These are phyloP conservation scores for Neomicropteryx cornuta DNA, from an alignment of 1,140 invertebrate species.

Conservation along the genomic window DNA sequence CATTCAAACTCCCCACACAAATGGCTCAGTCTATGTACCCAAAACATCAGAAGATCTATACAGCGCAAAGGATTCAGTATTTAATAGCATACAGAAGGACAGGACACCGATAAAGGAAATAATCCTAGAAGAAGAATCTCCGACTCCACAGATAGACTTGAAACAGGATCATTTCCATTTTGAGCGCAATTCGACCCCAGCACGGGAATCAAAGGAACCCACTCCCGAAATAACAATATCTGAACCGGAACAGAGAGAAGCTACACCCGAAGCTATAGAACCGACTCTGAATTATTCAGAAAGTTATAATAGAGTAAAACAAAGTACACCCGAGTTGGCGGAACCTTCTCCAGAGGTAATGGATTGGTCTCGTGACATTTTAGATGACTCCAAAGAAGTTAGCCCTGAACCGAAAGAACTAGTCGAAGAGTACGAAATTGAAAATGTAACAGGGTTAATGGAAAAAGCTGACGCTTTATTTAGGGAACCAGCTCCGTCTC, in stretches of 20 bases:
- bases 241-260: slow-evolving; percentile 8
- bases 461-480: too few species aligned
- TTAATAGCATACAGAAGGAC: slow-evolving; percentile 4
- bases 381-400: slow-evolving; percentile 8
- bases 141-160: not conserved
- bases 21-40: slow-evolving; percentile 3
- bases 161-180: too few species aligned
- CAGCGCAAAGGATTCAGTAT: slow-evolving; percentile 5
- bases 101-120: not conserved
- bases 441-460: slow-evolving; percentile 14
- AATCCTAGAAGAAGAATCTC: not conserved
- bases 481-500: too few species aligned
- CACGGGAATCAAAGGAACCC: slow-evolving; percentile 9
- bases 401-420: slow-evolving; percentile 7
- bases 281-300: slow-evolving; percentile 7
- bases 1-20: too few species aligned
- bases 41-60: slow-evolving; percentile 18
- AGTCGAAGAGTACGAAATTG: slow-evolving; percentile 18
- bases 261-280: slow-evolving; percentile 9
- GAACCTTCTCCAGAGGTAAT: slow-evolving; percentile 9
- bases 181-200: not conserved
- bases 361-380: not conserved
- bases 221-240: slow-evolving; percentile 9
- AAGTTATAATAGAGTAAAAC: slow-evolving; percentile 5
- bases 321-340: slow-evolving; percentile 7